These are phyloP conservation scores for Intellagama lesueurii DNA, from an alignment of 2,797 vertebrate species.

Conservation along the genomic window DNA sequence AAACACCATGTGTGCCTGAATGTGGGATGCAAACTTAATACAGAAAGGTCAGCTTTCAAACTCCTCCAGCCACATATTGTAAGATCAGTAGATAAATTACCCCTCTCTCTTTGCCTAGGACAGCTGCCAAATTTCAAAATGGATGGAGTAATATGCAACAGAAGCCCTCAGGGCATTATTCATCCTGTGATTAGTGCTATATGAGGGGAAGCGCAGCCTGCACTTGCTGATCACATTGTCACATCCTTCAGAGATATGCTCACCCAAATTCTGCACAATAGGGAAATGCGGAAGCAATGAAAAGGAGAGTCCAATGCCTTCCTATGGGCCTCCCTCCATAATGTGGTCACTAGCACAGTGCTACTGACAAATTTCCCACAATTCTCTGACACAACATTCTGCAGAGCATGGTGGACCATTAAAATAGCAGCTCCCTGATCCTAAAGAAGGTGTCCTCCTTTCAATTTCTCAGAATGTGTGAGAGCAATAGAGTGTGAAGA, in stretches of 20 bases:
- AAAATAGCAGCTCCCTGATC: neutral
- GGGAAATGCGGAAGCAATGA: too few species aligned
- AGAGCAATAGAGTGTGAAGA: too few species aligned
- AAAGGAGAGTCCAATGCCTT: too few species aligned
- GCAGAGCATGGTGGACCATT: neutral
- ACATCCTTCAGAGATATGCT: neutral
- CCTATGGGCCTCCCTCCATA: too few species aligned
- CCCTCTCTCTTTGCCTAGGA: neutral
- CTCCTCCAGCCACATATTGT: neutral
- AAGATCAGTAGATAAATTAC: neutral
- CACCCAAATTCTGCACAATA: too few species aligned
- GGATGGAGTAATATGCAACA: too few species aligned
- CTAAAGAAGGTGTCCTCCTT: neutral
- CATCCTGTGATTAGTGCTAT: too few species aligned
- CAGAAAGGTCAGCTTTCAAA: neutral
- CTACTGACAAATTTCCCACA: neutral
- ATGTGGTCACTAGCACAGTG: neutral
- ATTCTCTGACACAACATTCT: neutral
- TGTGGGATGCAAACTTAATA: neutral
- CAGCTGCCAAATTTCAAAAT: neutral
- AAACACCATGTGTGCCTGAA: neutral
- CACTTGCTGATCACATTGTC: neutral
- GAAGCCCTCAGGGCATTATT: neutral
- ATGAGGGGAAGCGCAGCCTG: neutral
- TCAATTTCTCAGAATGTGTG: too few species aligned